Evolutionary conservation across 2,888 invertebrate species (phyloP), one percentile per base, ranked within the genome.

Genomic region (Trissolcus japonicus): DNA sequence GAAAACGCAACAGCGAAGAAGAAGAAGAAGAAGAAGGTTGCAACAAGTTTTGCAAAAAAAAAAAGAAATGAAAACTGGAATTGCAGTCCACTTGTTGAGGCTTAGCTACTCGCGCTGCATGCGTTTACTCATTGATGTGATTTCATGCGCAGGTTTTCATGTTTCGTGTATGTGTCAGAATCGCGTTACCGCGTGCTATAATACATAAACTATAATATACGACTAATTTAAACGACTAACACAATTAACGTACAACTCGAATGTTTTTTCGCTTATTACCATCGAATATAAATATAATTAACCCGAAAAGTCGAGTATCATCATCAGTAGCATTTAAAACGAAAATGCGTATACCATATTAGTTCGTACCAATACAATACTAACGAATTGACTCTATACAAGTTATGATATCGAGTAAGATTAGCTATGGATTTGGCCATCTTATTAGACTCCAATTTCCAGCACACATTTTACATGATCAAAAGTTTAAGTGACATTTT

Each of bases 81-180:
- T 59, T 55, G 60, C 77, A 65, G 69, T n/a, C 65, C 73, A 77
- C 77, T 77, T 69, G 57, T 68, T 68, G 53, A 72, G 72, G 72
- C 71, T 79, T 78, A 72, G 76, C 76, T 69, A 74, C 63, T 73
- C 78, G 79, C 80, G 69, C 65, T 76, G 78, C 77, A 79, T 66
- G 71, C 73, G 78, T 84, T 81, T 82, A 85, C 85, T 87, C 85
- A 84, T 86, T 82, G 85, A 87, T 87, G 87, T 87, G 87, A 87
- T 87, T 87, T 84, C 83, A 85, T 85, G 83, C 84, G 86, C 86
- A 85, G 81, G 83, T 82, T 81, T 82, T 84, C 85, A 85, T 87
- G 84, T 87, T 83, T 86, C 85, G 86, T 87, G 85, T 88, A 86
- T 84, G 85, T 86, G 85, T 83, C 82, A 86, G 83, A 82, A 86